Percentiles rank a stretch among this genome's conserved stretches.
phyloP scores from a whole-genome alignment of 2,113 vertebrate species.

The Paramormyrops kingsleyae region DNA sequence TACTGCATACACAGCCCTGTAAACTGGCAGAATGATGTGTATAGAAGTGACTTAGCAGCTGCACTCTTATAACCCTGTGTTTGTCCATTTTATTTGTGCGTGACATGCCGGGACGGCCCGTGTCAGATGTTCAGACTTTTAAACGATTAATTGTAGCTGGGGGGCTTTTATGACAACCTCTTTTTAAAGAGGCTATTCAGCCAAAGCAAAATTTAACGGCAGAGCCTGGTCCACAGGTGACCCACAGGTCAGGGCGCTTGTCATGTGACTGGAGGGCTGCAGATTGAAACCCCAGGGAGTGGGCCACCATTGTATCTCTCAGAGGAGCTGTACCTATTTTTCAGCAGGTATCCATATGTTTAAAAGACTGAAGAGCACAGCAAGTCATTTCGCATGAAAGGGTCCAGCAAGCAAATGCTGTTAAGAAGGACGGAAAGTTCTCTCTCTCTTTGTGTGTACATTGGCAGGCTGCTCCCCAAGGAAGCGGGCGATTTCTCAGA shows the following conservation, averaged over 20 bases:
- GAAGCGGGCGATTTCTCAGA: constrained; percentile 34
- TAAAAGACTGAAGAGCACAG: background rate
- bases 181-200: background rate
- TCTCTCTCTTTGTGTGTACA: constrained; percentile 12
- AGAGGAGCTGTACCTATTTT: background rate
- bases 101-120: background rate
- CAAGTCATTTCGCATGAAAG: constrained; percentile 7
- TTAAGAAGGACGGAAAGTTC: constrained; percentile 3
- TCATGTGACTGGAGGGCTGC: background rate
- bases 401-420: background rate
- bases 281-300: background rate
- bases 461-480: constrained; percentile 33
- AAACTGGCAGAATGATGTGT: background rate
- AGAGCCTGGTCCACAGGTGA: background rate
- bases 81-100: background rate
- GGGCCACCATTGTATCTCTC: background rate
- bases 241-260: background rate
- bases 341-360: background rate
- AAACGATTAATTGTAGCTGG: background rate
- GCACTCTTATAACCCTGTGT: background rate
- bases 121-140: background rate
- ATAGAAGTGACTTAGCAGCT: background rate
- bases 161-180: background rate
- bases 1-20: background rate
- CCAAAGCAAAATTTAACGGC: background rate